Evolutionary conservation across 2,113 vertebrate species (phyloP), one percentile per base, ranked within the genome.

Genomic region (Deroptyus accipitrinus): DNA sequence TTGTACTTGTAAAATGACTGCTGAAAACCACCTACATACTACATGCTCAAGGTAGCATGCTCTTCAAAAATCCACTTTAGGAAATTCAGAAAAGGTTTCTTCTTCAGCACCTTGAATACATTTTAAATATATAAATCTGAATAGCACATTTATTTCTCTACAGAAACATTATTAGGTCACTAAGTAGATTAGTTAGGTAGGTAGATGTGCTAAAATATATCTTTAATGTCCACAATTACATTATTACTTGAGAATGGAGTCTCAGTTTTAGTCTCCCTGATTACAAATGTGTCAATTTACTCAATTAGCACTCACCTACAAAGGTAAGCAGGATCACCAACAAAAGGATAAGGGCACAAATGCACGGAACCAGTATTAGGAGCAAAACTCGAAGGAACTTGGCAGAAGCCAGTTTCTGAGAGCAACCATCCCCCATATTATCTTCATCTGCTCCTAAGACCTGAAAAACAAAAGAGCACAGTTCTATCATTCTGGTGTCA

Each of bases 331-430:
- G 97, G 61, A 98, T 96, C 66, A 98, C 98, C 91, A 99, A 90
- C 46, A 98, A 85, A 88, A 98, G 98, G 42, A 98, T 94, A 52
- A 99, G 97, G 22, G 98, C 98, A 85, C 98, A 99, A 95, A 98
- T 96, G 84, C 98, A 98, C 0, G 98, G 98, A 88, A 99, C 97
- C 85, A 99, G 88, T 85, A 99, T 97, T 67, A 98, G 96, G 86
- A 98, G 83, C 15, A 98, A 44, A 90, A 98, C 97, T 28, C 98
- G 98, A 49, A 98, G 97, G 75, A 98, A 95, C 67, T 95, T 98
- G 62, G 97, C 92, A 20, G 98, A 98, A 35, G 97, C 96, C 94
- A 98, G 80, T 92, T 98, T 98, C 94, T 98, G 98, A 84, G 98
- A 98, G 91, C 98, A 98, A 46, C 97, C 96, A 76, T 98, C 96